phyloP scores from a whole-genome alignment of 1,140 invertebrate genomes.

The Cydia splendana region DNA sequence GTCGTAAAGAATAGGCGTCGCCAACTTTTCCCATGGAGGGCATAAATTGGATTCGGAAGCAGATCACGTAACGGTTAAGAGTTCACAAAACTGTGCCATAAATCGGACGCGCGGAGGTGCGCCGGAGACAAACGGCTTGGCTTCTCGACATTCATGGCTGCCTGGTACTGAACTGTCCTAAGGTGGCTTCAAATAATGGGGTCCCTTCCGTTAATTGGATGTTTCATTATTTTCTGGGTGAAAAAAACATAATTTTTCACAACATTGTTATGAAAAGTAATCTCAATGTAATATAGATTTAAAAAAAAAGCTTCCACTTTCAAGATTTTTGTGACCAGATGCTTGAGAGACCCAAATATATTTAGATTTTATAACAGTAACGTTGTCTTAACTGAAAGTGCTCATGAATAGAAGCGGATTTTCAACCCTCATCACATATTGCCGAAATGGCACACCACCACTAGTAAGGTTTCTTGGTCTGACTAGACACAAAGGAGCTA shows the following conservation, averaged over 20 bases:
- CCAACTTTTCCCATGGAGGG: slow-evolving; percentile 72
- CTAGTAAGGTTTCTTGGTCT: slow-evolving; percentile 37
- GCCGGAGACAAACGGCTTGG: slow-evolving; percentile 75
- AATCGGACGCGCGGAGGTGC: slow-evolving; percentile 77
- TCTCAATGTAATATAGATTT: no score
- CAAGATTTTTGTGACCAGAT: no score
- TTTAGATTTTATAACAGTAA: no score
- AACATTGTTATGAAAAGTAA: no score
- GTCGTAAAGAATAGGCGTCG: slow-evolving; percentile 73
- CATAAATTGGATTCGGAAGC: slow-evolving; percentile 79
- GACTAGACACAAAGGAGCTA: slow-evolving; percentile 56
- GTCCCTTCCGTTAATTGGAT: neutral
- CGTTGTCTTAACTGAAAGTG: no score
- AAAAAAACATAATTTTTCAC: no score
- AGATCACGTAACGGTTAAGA: slow-evolving; percentile 80
- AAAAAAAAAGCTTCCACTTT: no score
- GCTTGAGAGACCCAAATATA: no score
- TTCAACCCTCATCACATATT: neutral
- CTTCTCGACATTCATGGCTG: slow-evolving; percentile 16
- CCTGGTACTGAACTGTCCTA: slow-evolving; percentile 3
- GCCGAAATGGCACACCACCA: slow-evolving; percentile 19
- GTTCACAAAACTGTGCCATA: slow-evolving; percentile 79
- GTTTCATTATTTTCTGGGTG: neutral
- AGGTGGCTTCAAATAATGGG: slow-evolving; percentile 4
- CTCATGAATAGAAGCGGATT: no score